Percentiles rank a stretch among this genome's conserved stretches.
These are phyloP conservation scores for Ophion obscuratus DNA, from an alignment of 2,888 invertebrate species.

Conservation along the genomic window DNA sequence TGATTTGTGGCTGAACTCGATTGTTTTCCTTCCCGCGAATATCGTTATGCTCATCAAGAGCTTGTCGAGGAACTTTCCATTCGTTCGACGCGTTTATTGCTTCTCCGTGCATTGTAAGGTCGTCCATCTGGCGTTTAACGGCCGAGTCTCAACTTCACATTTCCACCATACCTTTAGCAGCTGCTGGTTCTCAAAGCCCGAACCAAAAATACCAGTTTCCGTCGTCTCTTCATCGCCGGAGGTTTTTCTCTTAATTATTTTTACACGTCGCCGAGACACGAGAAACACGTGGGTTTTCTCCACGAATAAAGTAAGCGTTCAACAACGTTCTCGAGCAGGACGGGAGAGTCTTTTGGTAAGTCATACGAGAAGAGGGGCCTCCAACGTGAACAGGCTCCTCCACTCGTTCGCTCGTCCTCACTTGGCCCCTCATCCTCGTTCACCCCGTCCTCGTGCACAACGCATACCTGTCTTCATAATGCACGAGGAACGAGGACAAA, in stretches of 20 bases:
- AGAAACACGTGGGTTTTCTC: background rate
- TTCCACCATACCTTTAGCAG: background rate
- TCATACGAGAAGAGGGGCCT: background rate
- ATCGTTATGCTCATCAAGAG: background rate
- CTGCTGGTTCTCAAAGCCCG: background rate
- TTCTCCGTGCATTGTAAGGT: background rate
- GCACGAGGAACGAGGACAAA: conserved; percentile 36
- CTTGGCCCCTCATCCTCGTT: background rate
- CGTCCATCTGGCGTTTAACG: no score
- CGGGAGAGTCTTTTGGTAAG: conserved; percentile 2
- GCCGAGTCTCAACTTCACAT: background rate
- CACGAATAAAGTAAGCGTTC: conserved; percentile 17
- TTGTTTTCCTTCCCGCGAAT: background rate
- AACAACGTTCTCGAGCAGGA: conserved; percentile 11
- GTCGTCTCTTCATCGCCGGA: background rate
- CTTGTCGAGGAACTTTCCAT: no score
- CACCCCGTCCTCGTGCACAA: conserved; percentile 1
- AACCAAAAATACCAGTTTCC: background rate
- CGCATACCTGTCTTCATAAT: conserved; percentile 46
- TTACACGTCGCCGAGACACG: background rate
- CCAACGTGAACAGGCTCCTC: background rate
- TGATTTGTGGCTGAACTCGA: background rate
- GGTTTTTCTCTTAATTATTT: background rate
- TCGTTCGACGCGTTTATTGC: conserved; percentile 1
- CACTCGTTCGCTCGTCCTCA: background rate